Conservation (phyloP, 2,888 invertebrate species). For the Hetaerina titia region DNA sequence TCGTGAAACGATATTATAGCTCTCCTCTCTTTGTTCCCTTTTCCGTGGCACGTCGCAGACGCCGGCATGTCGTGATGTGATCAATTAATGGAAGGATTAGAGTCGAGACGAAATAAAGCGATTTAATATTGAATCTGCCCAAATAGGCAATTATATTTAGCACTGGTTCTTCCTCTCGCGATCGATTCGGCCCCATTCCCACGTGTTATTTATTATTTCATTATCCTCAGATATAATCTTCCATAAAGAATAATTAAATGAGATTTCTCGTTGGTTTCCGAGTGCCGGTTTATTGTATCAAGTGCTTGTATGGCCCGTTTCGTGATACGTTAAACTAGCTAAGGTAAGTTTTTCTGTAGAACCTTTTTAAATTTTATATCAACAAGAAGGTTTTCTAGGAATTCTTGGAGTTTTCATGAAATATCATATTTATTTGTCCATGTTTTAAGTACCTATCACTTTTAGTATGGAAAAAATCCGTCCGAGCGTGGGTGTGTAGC, state of each 20-base stretch:
- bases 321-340: neutral
- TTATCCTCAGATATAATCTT: neutral
- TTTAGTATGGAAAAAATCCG: too few relatives aligned
- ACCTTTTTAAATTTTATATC: too few relatives aligned
- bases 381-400: too few relatives aligned
- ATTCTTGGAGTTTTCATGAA: too few relatives aligned
- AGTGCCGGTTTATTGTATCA: neutral
- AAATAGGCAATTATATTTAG: conserved; percentile 19
- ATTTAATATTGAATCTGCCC: conserved; percentile 9
- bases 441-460: too few relatives aligned
- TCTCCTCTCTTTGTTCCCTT: neutral
- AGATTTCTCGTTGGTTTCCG: neutral
- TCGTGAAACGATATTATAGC: conserved; percentile 10
- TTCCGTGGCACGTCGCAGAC: neutral
- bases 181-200: conserved; percentile 9
- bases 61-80: conserved; percentile 7
- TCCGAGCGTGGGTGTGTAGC: too few relatives aligned
- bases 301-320: neutral
- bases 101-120: conserved; percentile 25
- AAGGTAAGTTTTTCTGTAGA: too few relatives aligned
- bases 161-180: neutral
- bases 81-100: neutral
- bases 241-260: neutral
- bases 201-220: neutral
- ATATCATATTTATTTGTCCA: too few relatives aligned